Percentiles rank a stretch among this genome's conserved stretches.
Evolutionary conservation across 1,140 invertebrate genomes (phyloP).

Genomic region (Phocides pigmalion): DNA sequence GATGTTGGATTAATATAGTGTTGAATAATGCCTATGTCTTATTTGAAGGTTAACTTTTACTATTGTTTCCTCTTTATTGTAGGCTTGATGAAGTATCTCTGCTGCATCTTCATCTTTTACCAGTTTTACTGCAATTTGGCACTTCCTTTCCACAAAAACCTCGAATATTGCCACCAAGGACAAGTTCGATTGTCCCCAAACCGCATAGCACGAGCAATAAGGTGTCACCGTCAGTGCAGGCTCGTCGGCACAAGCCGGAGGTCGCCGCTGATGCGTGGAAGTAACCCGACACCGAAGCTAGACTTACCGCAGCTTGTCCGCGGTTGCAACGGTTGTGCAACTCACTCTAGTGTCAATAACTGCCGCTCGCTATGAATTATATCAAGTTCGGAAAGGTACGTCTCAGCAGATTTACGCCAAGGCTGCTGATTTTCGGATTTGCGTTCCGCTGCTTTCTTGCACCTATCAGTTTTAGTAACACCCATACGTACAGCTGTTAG

Average conservation of each 20-base stretch:
- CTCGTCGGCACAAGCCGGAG: constrained; percentile 33
- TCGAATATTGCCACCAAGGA: constrained; percentile 12
- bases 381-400: constrained; percentile 30
- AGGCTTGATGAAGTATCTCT: too few relatives aligned
- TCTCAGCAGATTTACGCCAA: constrained; percentile 1
- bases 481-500: too few relatives aligned
- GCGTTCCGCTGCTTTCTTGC: background rate
- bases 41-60: too few relatives aligned
- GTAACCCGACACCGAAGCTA: constrained; percentile 54
- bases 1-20: too few relatives aligned
- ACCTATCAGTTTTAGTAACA: too few relatives aligned
- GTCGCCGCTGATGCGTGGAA: constrained; percentile 51
- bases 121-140: background rate
- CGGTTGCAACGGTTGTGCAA: constrained; percentile 58
- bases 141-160: constrained; percentile 2
- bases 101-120: background rate
- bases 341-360: constrained; percentile 47
- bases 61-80: too few relatives aligned
- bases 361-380: constrained; percentile 41
- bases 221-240: constrained; percentile 27
- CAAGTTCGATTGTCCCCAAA: constrained; percentile 23
- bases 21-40: too few relatives aligned
- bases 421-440: background rate
- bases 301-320: constrained; percentile 48
- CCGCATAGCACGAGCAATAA: constrained; percentile 16